Conservation (phyloP, 2,797 vertebrate genomes). For the Monodelphis domestica region DNA sequence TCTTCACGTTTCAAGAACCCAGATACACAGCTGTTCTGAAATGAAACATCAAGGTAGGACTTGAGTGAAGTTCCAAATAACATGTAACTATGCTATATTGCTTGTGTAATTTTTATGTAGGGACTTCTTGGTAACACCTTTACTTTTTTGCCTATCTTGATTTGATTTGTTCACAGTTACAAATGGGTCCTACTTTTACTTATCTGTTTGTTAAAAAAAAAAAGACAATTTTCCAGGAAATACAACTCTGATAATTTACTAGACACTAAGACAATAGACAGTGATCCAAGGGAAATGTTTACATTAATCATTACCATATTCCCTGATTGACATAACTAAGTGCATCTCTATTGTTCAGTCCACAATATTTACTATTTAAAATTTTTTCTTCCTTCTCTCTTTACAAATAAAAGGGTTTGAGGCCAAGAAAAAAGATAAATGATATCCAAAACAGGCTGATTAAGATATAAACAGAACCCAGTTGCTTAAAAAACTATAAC, state of each 20-base stretch:
- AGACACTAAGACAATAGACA: neutral
- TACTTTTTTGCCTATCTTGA: neutral
- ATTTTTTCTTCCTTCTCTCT: neutral
- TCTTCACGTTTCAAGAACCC: neutral
- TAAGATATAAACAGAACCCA: neutral
- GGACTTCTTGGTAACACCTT: neutral
- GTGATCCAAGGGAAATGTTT: neutral
- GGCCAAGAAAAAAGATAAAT: neutral
- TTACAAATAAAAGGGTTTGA: neutral
- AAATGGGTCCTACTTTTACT: slow-evolving; percentile 10
- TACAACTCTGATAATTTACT: neutral
- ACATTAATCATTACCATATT: neutral
- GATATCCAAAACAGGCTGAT: neutral
- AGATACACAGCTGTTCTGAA: neutral
- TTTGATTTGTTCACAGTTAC: neutral
- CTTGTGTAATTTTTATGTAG: neutral
- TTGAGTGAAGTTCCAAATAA: neutral
- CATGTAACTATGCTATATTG: neutral
- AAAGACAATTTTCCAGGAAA: neutral
- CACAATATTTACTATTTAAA: neutral
- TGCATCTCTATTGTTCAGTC: neutral
- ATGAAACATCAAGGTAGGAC: neutral
- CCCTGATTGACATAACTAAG: neutral
- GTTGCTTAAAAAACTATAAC: neutral
- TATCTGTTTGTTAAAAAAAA: slow-evolving; percentile 7